Base-by-base conservation (phyloP, 23 tunicate genomes). In the Clavelina lepadiformis region DNA sequence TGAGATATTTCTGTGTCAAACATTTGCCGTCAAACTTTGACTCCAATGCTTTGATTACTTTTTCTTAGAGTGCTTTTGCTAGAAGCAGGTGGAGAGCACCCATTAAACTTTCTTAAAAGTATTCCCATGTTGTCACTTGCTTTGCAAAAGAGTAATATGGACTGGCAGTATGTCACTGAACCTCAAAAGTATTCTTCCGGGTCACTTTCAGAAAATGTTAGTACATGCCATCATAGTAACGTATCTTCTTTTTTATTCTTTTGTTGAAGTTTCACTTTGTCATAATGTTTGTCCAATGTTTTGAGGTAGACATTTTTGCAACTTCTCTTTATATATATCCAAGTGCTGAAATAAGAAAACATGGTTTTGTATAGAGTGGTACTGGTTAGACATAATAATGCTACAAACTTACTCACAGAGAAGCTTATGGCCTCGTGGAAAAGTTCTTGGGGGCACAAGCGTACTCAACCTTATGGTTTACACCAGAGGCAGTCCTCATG, bases 401-500 rank as follows among this genome's bases (percentile, higher is more conserved):
- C 50, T n/a, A n/a, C n/a, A n/a, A 8, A 22, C 19, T 8, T 38
- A 6, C 58, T 44, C 51, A n/a, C 58, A 86, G 95, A 50, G 3
- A 27, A 73, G 56, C 37, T 24, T 34, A 4, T 63, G 74, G 71
- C 95, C 95, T 11, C 24, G 75, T 2, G 86, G 95, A 19, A 78
- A 79, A 56, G 71, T 73, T 13, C 46, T 86, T 3, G 95, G 95
- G 0, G 95, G 86, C 15, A 72, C 86, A 25, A 86, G 86, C 54
- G 72, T 75, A 5, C 32, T 86, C 18, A 86, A 86, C 71, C 46
- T 30, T 32, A 65, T 79, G 86, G 65, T 79, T 0, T 86, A 72
- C 54, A 37, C 56, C 6, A 54, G 95, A 31, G 95, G 95, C 28
- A 79, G 72, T 45, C 62, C 64, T 2, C 65, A 72, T 18, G 95